Evolutionary conservation across 92 coral and sea anemone genomes (phyloP), one percentile per base, ranked within the genome.

Genomic region (Siderastrea radians): DNA sequence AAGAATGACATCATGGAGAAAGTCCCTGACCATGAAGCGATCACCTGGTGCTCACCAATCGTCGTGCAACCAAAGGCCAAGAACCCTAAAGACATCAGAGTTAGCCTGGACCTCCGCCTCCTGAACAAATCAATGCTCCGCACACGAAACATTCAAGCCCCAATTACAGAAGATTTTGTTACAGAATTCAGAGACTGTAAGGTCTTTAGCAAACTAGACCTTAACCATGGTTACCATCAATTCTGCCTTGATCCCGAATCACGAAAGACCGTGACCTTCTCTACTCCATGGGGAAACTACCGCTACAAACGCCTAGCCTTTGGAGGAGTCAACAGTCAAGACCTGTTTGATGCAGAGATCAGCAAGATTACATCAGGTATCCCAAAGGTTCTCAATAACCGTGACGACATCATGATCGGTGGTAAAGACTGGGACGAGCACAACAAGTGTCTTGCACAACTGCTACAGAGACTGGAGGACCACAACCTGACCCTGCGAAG

Each of bases 1-100:
- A 26, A 26, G 0, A 26, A 26, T 26, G 38, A 26, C 38, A 26
- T 26, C 38, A 26, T 26, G 38, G 38, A 26, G 38, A 53, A 53
- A 60, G 65, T 14, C 65, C 65, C 65, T 60, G 65, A 60, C 65
- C 65, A 60, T 17, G 65, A 60, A 60, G n/a, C 84, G 44, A 80
- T 45, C 88, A 82, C 82, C 69, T 61, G 70, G 78, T 92, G 92
- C 75, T 92, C 92, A 57, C 87, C 90, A 72, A 86, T 92, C 26
- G 87, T 84, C 46, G 90, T 92, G 62, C 87, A 92, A 73, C 92
- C 90, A 44, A 92, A 92, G 78, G 84, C 95, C 53, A 88, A 92
- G 76, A 88, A 88, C 73, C 92, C 90, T 51, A 84, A 84, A 53
- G 92, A 92, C 72, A 92, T 88, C 83, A 86, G 95, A 85, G 95